These are phyloP conservation scores for Cerceris ruficornis DNA, from an alignment of 2,888 invertebrate species.

Conservation along the genomic window DNA sequence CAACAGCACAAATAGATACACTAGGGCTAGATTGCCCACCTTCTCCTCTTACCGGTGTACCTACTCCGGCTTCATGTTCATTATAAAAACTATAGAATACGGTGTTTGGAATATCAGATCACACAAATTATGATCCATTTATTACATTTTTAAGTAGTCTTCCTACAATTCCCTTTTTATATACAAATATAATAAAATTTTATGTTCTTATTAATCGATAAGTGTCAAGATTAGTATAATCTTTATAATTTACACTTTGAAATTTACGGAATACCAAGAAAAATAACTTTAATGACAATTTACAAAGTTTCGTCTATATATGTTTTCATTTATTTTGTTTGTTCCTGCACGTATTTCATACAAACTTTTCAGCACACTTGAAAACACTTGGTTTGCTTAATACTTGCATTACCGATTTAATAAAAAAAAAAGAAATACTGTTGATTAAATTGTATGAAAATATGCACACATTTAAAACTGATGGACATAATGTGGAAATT, in stretches of 20 bases:
- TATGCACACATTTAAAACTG: neutral
- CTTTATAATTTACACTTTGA: neutral
- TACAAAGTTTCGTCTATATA: neutral
- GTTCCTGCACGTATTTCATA: no score
- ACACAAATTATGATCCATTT: constrained; percentile 7
- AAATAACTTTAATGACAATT: neutral
- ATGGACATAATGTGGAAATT: constrained; percentile 5
- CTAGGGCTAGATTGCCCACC: constrained; percentile 90
- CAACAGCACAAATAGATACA: constrained; percentile 84
- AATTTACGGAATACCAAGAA: neutral
- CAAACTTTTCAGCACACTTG: neutral
- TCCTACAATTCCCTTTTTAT: neutral
- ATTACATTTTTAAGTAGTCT: neutral
- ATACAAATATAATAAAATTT: neutral
- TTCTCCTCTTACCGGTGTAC: constrained; percentile 81
- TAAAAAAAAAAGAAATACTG: neutral
- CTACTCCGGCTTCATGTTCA: constrained; percentile 45
- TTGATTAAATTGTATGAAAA: constrained; percentile 3
- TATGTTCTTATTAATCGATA: neutral
- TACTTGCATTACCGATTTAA: neutral
- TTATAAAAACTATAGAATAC: constrained; percentile 14
- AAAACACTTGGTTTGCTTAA: neutral
- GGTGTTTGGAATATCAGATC: constrained; percentile 5
- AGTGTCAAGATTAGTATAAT: neutral
- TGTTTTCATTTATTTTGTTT: no score